Conservation (phyloP, 2,113 vertebrate genomes). For the Serinus canaria region DNA sequence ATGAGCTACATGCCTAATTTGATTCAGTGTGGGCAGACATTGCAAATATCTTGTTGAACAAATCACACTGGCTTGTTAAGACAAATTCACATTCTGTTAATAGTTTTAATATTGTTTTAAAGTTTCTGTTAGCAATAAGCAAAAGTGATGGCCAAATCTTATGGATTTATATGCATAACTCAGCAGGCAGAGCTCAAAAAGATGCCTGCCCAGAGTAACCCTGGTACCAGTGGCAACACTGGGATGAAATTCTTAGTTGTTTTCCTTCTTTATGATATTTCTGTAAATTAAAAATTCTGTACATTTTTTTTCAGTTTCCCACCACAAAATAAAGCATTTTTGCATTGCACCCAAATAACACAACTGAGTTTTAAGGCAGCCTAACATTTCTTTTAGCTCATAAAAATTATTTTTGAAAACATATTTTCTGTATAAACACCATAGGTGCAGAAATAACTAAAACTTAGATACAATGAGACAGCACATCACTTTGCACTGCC, state of each 20-base stretch:
- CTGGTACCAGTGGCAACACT: not conserved
- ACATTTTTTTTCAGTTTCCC: not conserved
- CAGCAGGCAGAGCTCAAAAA: not conserved
- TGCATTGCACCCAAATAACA: not conserved
- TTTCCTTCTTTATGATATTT: not conserved
- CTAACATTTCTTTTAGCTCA: not conserved
- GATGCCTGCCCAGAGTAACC: not conserved
- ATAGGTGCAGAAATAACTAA: not conserved
- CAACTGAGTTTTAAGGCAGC: not conserved
- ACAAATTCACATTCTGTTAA: constrained; percentile 3
- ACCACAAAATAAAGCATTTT: not conserved
- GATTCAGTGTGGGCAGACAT: not conserved
- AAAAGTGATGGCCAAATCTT: not conserved
- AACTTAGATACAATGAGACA: not conserved
- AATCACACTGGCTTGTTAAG: not conserved
- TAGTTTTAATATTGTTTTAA: constrained; percentile 7
- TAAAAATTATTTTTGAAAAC: not conserved
- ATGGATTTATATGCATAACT: not conserved
- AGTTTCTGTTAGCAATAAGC: not conserved
- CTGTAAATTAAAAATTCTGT: not conserved
- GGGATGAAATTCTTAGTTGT: not conserved
- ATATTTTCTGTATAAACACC: not conserved
- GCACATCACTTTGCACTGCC: not conserved
- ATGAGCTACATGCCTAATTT: constrained; percentile 31
- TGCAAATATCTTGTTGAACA: not conserved